Percentiles rank a stretch among this genome's conserved stretches.
phyloP scores from a whole-genome alignment of 2,888 invertebrate genomes.

The Drosophila aldrichi region DNA sequence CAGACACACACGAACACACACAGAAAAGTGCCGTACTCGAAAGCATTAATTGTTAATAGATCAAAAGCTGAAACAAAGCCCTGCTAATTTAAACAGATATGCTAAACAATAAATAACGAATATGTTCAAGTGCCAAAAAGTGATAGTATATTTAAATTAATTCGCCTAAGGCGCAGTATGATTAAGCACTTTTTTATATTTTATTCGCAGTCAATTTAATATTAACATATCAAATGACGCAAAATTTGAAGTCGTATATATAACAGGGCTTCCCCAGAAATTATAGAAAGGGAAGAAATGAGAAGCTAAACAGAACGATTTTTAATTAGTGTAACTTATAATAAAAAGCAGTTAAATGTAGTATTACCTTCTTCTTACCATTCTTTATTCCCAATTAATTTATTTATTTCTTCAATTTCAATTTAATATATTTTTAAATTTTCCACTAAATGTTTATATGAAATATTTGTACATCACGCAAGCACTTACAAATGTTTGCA shows the following conservation, averaged over 20 bases:
- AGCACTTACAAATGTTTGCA: conserved; percentile 18
- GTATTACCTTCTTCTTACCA: too few relatives aligned
- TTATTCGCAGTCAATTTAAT: conserved; percentile 12
- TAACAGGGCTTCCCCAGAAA: not conserved
- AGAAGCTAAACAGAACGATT: too few relatives aligned
- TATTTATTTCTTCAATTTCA: too few relatives aligned
- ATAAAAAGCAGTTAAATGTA: too few relatives aligned
- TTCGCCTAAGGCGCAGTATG: conserved; percentile 24
- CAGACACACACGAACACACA: not conserved
- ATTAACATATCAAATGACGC: conserved; percentile 1
- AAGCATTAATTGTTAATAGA: conserved; percentile 45
- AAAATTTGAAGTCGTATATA: not conserved
- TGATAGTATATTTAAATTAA: conserved; percentile 47
- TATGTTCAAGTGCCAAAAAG: conserved; percentile 38
- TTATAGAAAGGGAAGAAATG: not conserved
- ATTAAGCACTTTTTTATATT: conserved; percentile 33
- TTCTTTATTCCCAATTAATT: too few relatives aligned
- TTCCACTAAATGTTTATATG: not conserved
- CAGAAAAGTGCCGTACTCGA: conserved; percentile 22
- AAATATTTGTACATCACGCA: not conserved
- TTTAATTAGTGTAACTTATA: too few relatives aligned
- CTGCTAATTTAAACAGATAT: conserved; percentile 65
- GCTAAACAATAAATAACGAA: conserved; percentile 50
- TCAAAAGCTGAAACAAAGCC: conserved; percentile 59
- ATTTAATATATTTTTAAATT: not conserved